Percentiles rank a stretch among this genome's conserved stretches.
These are phyloP conservation scores for Pseudomyrmex sp. DNA, from an alignment of 1,140 invertebrate genomes.

Conservation along the genomic window DNA sequence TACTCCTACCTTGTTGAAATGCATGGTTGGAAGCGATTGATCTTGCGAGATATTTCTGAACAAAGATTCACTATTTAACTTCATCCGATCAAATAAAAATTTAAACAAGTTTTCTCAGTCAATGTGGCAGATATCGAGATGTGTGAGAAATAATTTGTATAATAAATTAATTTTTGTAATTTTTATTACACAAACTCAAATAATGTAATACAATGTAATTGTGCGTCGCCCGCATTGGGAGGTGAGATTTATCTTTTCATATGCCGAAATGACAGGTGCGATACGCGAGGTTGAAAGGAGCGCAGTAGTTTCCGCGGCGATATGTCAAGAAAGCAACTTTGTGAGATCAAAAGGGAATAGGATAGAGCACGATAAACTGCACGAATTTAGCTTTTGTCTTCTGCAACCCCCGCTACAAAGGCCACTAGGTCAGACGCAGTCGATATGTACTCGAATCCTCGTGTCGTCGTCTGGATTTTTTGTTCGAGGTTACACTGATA, in stretches of 20 bases:
- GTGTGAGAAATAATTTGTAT: too few relatives aligned
- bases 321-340: not conserved
- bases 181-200: too few relatives aligned
- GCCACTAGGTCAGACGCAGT: slow-evolving; percentile 38
- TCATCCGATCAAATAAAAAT: too few relatives aligned
- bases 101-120: too few relatives aligned
- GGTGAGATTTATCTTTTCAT: not conserved
- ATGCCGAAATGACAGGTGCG: not conserved
- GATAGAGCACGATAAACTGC: not conserved
- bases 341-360: slow-evolving; percentile 2
- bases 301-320: not conserved
- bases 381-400: slow-evolving; percentile 30
- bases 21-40: not conserved
- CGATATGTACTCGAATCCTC: slow-evolving; percentile 18
- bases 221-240: not conserved
- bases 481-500: not conserved
- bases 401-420: slow-evolving; percentile 7
- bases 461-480: slow-evolving; percentile 13
- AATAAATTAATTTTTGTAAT: too few relatives aligned
- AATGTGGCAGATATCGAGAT: too few relatives aligned
- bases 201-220: not conserved
- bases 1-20: slow-evolving; percentile 48
- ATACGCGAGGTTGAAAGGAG: not conserved
- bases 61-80: not conserved
- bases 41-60: not conserved